A percentile compares a stretch with the other conserved stretches of the same genome.
phyloP scores from a whole-genome alignment of 2,113 vertebrate species.

The Pimephales promelas region DNA sequence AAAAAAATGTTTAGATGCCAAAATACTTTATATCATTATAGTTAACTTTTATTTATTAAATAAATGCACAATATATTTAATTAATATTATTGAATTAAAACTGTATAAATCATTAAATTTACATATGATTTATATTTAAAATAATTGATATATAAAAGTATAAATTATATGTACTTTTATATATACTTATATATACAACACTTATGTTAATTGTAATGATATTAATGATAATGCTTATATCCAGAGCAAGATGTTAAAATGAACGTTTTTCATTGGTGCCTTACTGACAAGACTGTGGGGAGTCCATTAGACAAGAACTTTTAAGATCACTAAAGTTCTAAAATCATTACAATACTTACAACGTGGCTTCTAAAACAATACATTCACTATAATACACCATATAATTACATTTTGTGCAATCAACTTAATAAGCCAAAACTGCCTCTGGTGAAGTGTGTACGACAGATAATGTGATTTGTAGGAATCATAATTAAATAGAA shows the following conservation, averaged over 20 bases:
- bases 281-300: background rate
- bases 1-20: background rate
- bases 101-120: no score
- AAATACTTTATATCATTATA: no score
- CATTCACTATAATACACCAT: background rate
- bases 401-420: background rate
- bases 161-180: no score
- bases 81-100: no score
- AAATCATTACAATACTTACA: background rate
- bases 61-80: no score
- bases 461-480: constrained; percentile 18
- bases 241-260: no score
- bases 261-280: background rate
- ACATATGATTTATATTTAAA: no score
- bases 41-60: no score
- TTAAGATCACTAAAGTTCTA: background rate
- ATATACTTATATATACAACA: no score
- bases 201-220: no score
- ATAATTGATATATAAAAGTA: no score
- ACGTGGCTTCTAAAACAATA: background rate
- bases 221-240: no score
- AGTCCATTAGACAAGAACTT: background rate
- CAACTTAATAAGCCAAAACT: constrained; percentile 3
- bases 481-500: constrained; percentile 14
- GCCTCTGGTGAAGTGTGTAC: constrained; percentile 11